phyloP scores from a whole-genome alignment of 1,140 invertebrate species.

The Chironomus striatipennis region DNA sequence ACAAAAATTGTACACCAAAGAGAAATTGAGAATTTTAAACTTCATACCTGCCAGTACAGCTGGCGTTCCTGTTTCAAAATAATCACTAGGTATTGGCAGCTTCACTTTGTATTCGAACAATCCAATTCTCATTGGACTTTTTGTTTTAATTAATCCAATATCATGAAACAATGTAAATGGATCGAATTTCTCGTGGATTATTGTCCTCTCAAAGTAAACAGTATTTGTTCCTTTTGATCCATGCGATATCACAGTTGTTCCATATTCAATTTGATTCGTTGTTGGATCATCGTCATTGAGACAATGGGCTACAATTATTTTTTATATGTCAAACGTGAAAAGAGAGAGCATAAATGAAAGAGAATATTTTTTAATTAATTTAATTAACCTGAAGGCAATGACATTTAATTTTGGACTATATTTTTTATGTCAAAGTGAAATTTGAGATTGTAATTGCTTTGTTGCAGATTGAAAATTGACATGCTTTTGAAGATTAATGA shows the following conservation, averaged over 20 bases:
- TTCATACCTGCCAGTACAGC: constrained; percentile 28
- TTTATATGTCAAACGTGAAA: not conserved
- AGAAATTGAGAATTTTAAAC: not conserved
- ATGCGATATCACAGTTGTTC: constrained; percentile 6
- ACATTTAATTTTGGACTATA: too few species aligned
- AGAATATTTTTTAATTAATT: too few species aligned
- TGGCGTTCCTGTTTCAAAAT: constrained; percentile 27
- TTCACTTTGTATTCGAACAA: constrained; percentile 30
- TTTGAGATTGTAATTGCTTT: too few species aligned
- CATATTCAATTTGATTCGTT: constrained; percentile 27
- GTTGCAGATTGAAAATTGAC: too few species aligned
- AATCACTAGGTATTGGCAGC: constrained; percentile 30
- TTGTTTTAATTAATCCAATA: constrained; percentile 34
- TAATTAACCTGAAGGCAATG: too few species aligned
- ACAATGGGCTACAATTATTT: constrained; percentile 33
- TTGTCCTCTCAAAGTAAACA: not conserved
- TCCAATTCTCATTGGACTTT: constrained; percentile 30
- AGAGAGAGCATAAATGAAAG: not conserved
- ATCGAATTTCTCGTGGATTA: constrained; percentile 33
- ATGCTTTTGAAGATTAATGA: too few species aligned
- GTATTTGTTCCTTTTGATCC: constrained; percentile 31
- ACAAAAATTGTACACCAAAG: not conserved
- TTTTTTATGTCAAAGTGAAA: too few species aligned
- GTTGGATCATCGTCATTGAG: constrained; percentile 26
- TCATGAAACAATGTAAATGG: constrained; percentile 29